Percentiles rank a stretch among this genome's conserved stretches.
These are phyloP conservation scores for Cinclus mexicanus DNA, from an alignment of 2,113 vertebrate species.

Conservation along the genomic window DNA sequence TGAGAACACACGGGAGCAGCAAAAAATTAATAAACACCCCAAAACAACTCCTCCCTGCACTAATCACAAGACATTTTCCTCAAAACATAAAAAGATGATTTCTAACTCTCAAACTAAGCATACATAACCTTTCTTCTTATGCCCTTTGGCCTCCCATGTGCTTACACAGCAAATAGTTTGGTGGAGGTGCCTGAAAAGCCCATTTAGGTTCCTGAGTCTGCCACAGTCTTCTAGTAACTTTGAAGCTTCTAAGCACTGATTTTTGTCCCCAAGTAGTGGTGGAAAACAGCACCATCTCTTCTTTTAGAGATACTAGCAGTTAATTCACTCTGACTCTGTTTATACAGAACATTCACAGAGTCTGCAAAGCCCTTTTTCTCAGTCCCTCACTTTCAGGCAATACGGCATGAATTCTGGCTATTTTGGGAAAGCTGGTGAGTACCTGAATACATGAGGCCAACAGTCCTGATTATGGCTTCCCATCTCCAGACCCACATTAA, in stretches of 20 bases:
- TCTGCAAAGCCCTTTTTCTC: not conserved
- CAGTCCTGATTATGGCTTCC: conserved; percentile 91
- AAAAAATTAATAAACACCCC: not conserved
- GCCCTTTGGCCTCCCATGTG: not conserved
- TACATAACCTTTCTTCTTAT: not conserved
- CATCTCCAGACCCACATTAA: conserved; percentile 89
- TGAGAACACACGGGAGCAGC: conserved; percentile 49
- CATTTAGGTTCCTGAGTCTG: not conserved
- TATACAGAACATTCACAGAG: not conserved
- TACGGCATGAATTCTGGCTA: not conserved
- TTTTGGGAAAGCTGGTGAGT: not conserved
- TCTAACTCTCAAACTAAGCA: not conserved
- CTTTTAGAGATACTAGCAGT: not conserved
- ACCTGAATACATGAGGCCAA: conserved; percentile 92
- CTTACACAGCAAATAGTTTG: not conserved
- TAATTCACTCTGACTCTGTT: not conserved
- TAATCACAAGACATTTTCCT: not conserved
- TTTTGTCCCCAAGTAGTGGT: not conserved
- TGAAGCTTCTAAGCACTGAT: not conserved
- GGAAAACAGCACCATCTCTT: not conserved
- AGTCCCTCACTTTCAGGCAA: not conserved
- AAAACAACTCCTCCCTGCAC: not conserved
- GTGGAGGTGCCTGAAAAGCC: not conserved
- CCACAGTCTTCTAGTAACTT: not conserved
- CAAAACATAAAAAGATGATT: not conserved